Evolutionary conservation across 2,888 invertebrate genomes (phyloP), one percentile per base, ranked within the genome.

Genomic region (Aphidius colemani): DNA sequence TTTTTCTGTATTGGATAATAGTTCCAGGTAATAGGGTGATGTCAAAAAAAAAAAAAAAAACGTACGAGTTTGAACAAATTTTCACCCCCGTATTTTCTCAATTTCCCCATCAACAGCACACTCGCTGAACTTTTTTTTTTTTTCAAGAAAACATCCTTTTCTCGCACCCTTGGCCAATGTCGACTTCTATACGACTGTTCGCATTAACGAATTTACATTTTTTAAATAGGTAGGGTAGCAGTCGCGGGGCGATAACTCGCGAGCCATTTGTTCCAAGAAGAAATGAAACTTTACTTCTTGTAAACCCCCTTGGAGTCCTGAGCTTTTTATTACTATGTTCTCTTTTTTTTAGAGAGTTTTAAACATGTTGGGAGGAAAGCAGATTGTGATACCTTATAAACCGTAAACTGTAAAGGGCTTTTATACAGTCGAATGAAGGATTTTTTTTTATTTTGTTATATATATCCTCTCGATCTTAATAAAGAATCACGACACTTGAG

Each of bases 191-290:
- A 61, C 55, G 63, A 64, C 66, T 70, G 71, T 74, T 77, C 79
- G 78, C 81, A 82, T 82, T 81, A 82, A 81, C 79, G 78, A 82
- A 82, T 82, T 82, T 82, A 82, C 82, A 82, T 82, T 82, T 82
- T 82, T 82, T 81, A 82, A 81, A 80, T 78, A 81, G 77, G 56
- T 76, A 77, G 78, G 78, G 78, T 53, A 48, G 59, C 39, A 62
- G 64, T 68, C 66, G 69, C 70, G 70, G 76, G 78, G 80, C 77
- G 81, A 81, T 81, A 81, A 82, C 80, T 82, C 74, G 81, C 80
- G 77, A 77, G 75, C 78, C 80, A 82, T 82, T 82, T 81, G 80
- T 82, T 80, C 75, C 72, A 69, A 68, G 69, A 72, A 77, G 80
- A 76, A 80, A 82, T 75, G 76, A 78, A 79, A 80, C 66, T 68